These are phyloP conservation scores for Drosophila aldrichi DNA, from an alignment of 2,888 invertebrate genomes.

Conservation along the genomic window DNA sequence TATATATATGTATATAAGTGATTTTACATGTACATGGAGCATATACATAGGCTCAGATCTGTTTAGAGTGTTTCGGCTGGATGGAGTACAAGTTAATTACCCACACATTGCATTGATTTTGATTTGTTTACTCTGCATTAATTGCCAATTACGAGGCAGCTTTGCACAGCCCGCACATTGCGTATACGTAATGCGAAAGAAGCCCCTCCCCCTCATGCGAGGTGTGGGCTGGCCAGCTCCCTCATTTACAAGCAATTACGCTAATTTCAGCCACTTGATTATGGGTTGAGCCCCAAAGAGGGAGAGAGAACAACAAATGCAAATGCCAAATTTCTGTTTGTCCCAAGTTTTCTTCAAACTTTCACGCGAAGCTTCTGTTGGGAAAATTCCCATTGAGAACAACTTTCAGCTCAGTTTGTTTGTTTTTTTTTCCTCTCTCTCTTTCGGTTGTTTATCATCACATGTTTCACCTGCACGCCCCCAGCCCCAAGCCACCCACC, in stretches of 20 bases:
- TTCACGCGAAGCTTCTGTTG: constrained; percentile 18
- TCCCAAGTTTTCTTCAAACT: constrained; percentile 39
- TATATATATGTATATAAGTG: constrained; percentile 6
- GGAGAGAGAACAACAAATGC: constrained; percentile 33
- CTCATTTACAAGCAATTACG: constrained; percentile 66
- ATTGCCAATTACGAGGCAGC: constrained; percentile 41
- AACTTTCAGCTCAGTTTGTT: constrained; percentile 54
- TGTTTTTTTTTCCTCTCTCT: neutral
- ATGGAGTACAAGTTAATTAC: constrained; percentile 58
- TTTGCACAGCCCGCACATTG: constrained; percentile 21
- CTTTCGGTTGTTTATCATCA: constrained; percentile 51
- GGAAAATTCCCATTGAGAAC: constrained; percentile 35
- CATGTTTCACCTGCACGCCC: constrained; percentile 20
- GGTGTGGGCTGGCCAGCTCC: neutral
- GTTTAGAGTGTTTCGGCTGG: constrained; percentile 17
- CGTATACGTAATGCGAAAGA: constrained; percentile 54
- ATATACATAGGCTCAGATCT: constrained; percentile 19
- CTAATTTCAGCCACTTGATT: constrained; percentile 72
- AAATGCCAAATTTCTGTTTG: constrained; percentile 31
- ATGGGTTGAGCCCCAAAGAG: constrained; percentile 25
- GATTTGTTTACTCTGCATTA: constrained; percentile 36
- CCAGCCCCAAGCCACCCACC: neutral
- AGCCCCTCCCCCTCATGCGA: too few relatives aligned
- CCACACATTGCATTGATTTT: constrained; percentile 54
- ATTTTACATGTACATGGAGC: too few relatives aligned